These are phyloP conservation scores for Hippoglossus stenolepis DNA, from an alignment of 2,113 vertebrate species.

Conservation along the genomic window DNA sequence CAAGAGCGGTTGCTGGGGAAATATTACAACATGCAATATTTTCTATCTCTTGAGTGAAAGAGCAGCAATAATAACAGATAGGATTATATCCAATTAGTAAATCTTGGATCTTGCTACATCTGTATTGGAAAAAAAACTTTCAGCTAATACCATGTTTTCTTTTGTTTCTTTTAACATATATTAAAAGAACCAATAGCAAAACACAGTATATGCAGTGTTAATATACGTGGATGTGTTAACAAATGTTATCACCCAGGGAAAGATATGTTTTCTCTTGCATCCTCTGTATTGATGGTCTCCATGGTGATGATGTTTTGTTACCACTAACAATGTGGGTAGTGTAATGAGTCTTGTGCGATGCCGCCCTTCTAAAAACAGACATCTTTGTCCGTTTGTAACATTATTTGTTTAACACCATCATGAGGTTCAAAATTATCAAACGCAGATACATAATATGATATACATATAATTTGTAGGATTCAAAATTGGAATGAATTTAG, in stretches of 20 bases:
- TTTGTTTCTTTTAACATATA: no score
- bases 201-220: no score
- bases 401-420: neutral
- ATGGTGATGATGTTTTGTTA: neutral
- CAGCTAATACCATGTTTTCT: neutral
- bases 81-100: neutral
- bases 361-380: no score
- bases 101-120: neutral
- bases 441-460: neutral
- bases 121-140: neutral
- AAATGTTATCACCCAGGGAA: no score
- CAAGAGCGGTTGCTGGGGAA: constrained; percentile 7
- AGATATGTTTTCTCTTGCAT: no score
- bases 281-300: neutral
- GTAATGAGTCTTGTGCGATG: no score
- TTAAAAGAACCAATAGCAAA: no score
- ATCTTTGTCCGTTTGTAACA: neutral
- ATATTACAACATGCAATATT: constrained; percentile 14
- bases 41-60: constrained; percentile 1
- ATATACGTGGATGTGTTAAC: no score
- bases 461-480: neutral
- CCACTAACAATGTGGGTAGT: no score
- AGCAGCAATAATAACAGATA: neutral
- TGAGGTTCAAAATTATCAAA: neutral
- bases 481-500: neutral